Conservation (phyloP, 2,113 vertebrate species). For the Alaudala cheleensis region DNA sequence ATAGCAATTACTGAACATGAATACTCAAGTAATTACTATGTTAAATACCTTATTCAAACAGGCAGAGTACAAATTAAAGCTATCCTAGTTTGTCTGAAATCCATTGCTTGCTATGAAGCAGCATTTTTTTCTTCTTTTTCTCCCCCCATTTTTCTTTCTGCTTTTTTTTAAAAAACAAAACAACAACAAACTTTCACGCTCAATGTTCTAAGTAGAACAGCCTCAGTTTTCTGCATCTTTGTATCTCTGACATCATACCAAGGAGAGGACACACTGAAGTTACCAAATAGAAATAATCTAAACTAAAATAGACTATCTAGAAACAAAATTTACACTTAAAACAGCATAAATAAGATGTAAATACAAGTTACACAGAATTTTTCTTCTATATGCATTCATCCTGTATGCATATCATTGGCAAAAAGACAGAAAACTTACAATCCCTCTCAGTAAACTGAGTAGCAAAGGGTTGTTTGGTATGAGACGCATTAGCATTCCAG, state of each 20-base stretch:
- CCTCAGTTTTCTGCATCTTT: neutral
- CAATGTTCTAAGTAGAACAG: neutral
- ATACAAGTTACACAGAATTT: neutral
- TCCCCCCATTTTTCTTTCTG: neutral
- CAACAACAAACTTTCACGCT: neutral
- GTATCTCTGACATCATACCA: neutral
- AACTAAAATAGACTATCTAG: neutral
- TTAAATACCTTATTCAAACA: constrained; percentile 62
- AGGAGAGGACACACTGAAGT: neutral
- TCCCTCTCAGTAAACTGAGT: neutral
- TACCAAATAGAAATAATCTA: neutral
- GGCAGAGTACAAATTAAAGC: constrained; percentile 46
- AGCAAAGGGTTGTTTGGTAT: neutral
- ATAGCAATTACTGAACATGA: constrained; percentile 61
- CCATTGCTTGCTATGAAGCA: neutral
- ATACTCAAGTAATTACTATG: constrained; percentile 57
- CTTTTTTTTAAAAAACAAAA: neutral
- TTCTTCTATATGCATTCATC: neutral
- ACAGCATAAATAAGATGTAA: neutral
- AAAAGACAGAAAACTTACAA: neutral
- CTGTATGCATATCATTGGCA: neutral
- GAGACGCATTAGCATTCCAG: neutral
- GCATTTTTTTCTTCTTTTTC: neutral
- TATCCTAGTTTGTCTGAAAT: constrained; percentile 1
- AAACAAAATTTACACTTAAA: neutral